These are phyloP conservation scores for Sebastiscus tertius DNA, from an alignment of 2,797 vertebrate species.

Conservation along the genomic window DNA sequence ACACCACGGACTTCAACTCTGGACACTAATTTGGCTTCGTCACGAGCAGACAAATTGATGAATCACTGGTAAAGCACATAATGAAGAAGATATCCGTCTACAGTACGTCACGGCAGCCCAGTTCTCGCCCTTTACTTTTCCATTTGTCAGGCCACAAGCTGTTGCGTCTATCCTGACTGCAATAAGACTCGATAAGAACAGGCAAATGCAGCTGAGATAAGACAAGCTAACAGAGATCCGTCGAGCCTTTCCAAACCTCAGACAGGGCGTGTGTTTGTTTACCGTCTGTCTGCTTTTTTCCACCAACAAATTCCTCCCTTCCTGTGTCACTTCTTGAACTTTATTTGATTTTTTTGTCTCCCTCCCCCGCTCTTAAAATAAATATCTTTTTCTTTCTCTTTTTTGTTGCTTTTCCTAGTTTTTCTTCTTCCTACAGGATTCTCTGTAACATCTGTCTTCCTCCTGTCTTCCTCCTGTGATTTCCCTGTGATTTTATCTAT, in stretches of 20 bases:
- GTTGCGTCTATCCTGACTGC: constrained; percentile 12
- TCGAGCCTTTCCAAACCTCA: constrained; percentile 56
- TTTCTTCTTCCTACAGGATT: constrained; percentile 11
- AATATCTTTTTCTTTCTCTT: neutral
- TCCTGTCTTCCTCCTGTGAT: neutral
- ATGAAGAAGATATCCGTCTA: neutral
- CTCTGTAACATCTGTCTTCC: neutral
- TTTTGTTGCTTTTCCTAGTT: neutral
- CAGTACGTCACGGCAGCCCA: neutral
- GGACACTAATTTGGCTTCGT: neutral
- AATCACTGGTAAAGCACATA: constrained; percentile 17
- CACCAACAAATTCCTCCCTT: constrained; percentile 39
- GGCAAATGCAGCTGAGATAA: constrained; percentile 56
- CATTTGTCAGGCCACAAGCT: constrained; percentile 31
- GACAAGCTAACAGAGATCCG: constrained; percentile 53
- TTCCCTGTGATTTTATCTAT: neutral
- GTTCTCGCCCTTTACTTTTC: constrained; percentile 24
- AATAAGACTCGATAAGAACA: constrained; percentile 53
- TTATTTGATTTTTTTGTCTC: neutral
- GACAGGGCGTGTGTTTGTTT: constrained; percentile 69
- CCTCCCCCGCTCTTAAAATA: neutral
- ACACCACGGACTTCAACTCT: neutral
- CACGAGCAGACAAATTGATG: constrained; percentile 16
- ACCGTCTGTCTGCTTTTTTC: constrained; percentile 64
- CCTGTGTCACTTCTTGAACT: constrained; percentile 22